phyloP scores from a whole-genome alignment of 2,888 invertebrate species.

The Heteromyza rotundicornis region DNA sequence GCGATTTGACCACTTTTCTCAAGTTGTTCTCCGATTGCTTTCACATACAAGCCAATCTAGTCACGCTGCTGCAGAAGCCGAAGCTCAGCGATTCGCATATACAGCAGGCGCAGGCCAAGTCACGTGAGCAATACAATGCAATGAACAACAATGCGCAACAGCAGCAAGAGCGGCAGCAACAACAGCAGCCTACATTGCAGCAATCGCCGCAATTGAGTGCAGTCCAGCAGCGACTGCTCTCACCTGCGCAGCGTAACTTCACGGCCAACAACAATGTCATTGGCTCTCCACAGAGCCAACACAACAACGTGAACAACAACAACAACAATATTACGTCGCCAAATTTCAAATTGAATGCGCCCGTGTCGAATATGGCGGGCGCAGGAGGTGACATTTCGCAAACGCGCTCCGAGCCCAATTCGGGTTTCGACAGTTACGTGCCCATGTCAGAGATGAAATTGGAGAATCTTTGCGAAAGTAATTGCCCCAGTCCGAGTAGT shows the following conservation, averaged over 20 bases:
- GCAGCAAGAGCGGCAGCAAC: slow-evolving; percentile 18
- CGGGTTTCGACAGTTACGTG: slow-evolving; percentile 61
- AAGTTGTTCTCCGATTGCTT: slow-evolving; percentile 94
- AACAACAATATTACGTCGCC: slow-evolving; percentile 49
- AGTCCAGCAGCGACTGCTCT: slow-evolving; percentile 55
- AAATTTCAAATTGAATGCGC: slow-evolving; percentile 62
- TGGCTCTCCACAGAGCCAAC: slow-evolving; percentile 20
- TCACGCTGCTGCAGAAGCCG: slow-evolving; percentile 80
- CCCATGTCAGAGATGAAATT: slow-evolving; percentile 58
- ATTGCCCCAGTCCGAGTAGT: slow-evolving; percentile 66
- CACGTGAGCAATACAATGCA: slow-evolving; percentile 60
- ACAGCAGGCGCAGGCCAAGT: slow-evolving; percentile 60
- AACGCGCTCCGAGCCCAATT: slow-evolving; percentile 58
- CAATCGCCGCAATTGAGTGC: slow-evolving; percentile 35
- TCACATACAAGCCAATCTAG: slow-evolving; percentile 91
- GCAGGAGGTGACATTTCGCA: slow-evolving; percentile 34
- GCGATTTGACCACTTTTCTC: slow-evolving; percentile 87
- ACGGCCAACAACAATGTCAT: slow-evolving; percentile 36
- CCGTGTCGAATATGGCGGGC: slow-evolving; percentile 54
- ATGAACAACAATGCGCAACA: slow-evolving; percentile 47
- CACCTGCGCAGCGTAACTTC: slow-evolving; percentile 49
- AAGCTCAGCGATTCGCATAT: slow-evolving; percentile 69
- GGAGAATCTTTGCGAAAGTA: slow-evolving; percentile 62
- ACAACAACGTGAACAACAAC: slow-evolving; percentile 39
- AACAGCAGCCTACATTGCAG: slow-evolving; percentile 9